phyloP scores from a whole-genome alignment of 2,888 invertebrate species.

The Mylabris sibirica region DNA sequence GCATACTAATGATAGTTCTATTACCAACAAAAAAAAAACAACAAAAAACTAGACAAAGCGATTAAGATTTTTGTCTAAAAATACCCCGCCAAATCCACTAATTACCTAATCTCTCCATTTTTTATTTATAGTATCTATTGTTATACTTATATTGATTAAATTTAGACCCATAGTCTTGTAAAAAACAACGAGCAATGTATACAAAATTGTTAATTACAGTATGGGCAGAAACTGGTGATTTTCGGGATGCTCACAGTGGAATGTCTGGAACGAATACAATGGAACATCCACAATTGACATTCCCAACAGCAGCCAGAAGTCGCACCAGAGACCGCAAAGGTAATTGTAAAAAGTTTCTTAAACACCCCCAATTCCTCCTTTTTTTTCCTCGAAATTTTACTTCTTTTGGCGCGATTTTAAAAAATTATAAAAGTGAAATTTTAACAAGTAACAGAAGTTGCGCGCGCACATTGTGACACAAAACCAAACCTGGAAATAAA shows the following conservation, averaged over 20 bases:
- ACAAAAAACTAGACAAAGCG: background rate
- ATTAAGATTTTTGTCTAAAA: background rate
- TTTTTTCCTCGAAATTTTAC: too few relatives aligned
- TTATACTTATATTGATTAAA: conserved; percentile 34
- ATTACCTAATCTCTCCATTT: background rate
- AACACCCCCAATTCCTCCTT: too few relatives aligned
- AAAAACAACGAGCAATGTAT: conserved; percentile 48
- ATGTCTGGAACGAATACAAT: conserved; percentile 66
- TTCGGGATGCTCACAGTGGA: conserved; percentile 76
- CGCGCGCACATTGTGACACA: too few relatives aligned
- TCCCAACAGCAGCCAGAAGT: conserved; percentile 70
- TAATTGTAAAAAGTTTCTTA: too few relatives aligned
- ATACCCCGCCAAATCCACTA: background rate
- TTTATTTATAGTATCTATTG: background rate
- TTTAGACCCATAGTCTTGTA: conserved; percentile 20
- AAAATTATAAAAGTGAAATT: too few relatives aligned
- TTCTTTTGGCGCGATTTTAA: too few relatives aligned
- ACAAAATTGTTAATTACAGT: conserved; percentile 68
- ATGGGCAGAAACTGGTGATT: conserved; percentile 90
- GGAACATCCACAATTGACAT: conserved; percentile 75
- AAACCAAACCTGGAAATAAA: too few relatives aligned
- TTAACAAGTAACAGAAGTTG: too few relatives aligned
- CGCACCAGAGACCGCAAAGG: conserved; percentile 73
- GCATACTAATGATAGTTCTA: background rate
- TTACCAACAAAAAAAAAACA: background rate